phyloP scores from a whole-genome alignment of 1,140 invertebrate species.

The Drosophila jambulina region DNA sequence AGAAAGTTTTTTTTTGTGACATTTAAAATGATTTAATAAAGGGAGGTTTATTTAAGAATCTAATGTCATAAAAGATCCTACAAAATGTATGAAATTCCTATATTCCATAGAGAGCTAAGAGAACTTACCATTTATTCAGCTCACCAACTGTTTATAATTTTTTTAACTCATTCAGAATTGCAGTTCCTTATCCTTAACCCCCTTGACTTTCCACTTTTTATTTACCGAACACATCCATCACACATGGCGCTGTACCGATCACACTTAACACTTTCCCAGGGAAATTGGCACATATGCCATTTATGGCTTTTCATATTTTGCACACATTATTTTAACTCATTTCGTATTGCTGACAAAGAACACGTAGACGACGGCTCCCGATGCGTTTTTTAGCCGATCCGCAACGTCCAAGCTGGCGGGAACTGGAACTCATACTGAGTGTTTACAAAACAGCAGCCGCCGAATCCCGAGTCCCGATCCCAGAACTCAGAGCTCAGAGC shows the following conservation, averaged over 20 bases:
- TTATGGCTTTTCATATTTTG: constrained; percentile 54
- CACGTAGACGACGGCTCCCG: constrained; percentile 23
- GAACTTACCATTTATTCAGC: neutral
- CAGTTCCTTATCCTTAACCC: neutral
- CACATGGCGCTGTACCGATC: constrained; percentile 31
- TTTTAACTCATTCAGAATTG: too few species aligned
- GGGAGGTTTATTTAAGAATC: too few species aligned
- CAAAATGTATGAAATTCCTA: neutral
- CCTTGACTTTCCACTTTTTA: neutral
- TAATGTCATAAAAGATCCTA: too few species aligned
- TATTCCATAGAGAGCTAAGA: neutral
- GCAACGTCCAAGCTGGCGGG: constrained; percentile 69
- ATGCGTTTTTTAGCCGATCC: constrained; percentile 58
- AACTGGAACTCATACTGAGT: constrained; percentile 80
- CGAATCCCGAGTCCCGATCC: constrained; percentile 33
- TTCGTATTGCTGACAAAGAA: constrained; percentile 25
- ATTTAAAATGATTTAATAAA: too few species aligned
- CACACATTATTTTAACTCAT: constrained; percentile 59
- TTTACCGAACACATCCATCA: constrained; percentile 18
- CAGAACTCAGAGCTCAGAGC: constrained; percentile 15
- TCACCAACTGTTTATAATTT: neutral
- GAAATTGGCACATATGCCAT: constrained; percentile 32
- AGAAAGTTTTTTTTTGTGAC: too few species aligned
- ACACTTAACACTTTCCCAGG: constrained; percentile 45
- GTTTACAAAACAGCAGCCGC: constrained; percentile 81